A percentile compares a stretch with the other conserved stretches of the same genome.
Conservation (phyloP, 2,113 vertebrate species). For the Rhea americana region DNA sequence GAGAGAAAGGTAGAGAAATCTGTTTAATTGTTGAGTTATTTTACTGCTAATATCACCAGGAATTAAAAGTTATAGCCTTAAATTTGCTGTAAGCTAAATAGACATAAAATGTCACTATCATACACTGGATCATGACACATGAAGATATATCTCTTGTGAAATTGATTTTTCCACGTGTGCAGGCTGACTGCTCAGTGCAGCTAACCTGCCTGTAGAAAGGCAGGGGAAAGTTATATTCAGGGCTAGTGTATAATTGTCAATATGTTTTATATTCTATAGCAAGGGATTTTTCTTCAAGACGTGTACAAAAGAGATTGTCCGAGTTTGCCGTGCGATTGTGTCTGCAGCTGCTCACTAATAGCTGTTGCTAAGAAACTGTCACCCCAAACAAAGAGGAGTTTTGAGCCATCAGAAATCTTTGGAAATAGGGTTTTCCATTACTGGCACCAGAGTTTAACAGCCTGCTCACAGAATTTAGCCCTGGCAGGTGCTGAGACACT, state of each 20-base stretch:
- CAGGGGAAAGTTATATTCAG: conserved; percentile 57
- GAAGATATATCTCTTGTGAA: conserved; percentile 76
- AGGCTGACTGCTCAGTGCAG: conserved; percentile 50
- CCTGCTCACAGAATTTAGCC: neutral
- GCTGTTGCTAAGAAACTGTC: conserved; percentile 74
- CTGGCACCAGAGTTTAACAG: conserved; percentile 28
- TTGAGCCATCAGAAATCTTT: conserved; percentile 67
- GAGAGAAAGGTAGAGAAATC: neutral
- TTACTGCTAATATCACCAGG: conserved; percentile 57
- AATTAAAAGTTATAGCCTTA: conserved; percentile 74
- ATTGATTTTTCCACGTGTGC: conserved; percentile 72
- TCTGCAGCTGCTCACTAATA: conserved; percentile 70
- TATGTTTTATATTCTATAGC: conserved; percentile 71
- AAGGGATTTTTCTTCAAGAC: conserved; percentile 67
- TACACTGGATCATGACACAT: conserved; percentile 65
- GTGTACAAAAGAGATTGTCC: conserved; percentile 61
- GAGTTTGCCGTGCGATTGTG: conserved; percentile 68
- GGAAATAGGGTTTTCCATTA: conserved; percentile 60
- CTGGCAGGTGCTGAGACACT: neutral
- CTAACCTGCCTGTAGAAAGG: conserved; percentile 34
- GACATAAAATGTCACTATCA: conserved; percentile 68
- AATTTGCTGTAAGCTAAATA: conserved; percentile 74
- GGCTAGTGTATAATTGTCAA: conserved; percentile 67
- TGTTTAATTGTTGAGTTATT: conserved; percentile 74
- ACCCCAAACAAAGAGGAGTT: conserved; percentile 67